Base-by-base conservation (phyloP, 1,140 invertebrate species). In the Hyphantria cunea region DNA sequence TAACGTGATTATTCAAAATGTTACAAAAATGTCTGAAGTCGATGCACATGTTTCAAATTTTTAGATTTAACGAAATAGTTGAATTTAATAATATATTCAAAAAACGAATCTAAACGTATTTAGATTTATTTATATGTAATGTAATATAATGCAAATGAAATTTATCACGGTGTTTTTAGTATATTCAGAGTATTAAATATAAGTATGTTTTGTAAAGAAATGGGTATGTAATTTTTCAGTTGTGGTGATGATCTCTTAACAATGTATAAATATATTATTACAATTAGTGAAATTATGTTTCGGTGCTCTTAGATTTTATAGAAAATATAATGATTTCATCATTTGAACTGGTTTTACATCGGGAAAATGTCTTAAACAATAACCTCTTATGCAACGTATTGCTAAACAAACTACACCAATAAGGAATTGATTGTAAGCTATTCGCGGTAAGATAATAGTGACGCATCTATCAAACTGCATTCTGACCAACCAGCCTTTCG, bases 151-250 rank as follows among this genome's bases (percentile, higher is more conserved):
- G 33, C 17, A 44, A 44, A 55, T 45, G 45, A 49, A 47, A 56
- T 25, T 34, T 58, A 58, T 48, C 55, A 58, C 7, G 14, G 55
- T 58, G 55, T 58, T 58, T 58, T 56, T 56, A 56, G 42, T 25
- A 56, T 55, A 55, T 33, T 48, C 55, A 58, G 55, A 58, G 55
- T 58, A 58, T 58, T 58, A 58, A 56, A 34, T 58, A 12, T 58
- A 49, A 58, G 33, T 58, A 58, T 47, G 55, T 58, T 32, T 48
- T 56, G 47, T 39, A 58, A 14, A 17, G 31, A 47, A 58, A 9
- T 39, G 37, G n/a, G n/a, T n/a, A 58, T 58, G 45, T 49, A 48
- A 58, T 58, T 37, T 58, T 48, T 48, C 55, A 58, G 55, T 58
- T 58, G 55, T 58, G 47, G 55, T 58, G 34, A 47, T 49, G 55